These are phyloP conservation scores for Meta bourneti DNA, from an alignment of 2,888 invertebrate species.

Conservation along the genomic window DNA sequence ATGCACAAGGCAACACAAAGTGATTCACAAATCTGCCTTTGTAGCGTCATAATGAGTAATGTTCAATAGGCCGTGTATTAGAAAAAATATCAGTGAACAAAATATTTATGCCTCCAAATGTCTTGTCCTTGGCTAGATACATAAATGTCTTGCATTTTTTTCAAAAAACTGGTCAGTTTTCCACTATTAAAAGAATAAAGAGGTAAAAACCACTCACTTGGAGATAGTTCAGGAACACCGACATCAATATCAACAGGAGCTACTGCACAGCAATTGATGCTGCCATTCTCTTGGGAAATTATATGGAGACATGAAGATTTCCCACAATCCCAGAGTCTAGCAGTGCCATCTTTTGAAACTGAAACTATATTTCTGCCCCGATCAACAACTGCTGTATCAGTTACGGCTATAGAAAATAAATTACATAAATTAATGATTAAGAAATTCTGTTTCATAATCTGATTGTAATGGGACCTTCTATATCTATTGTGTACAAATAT, in stretches of 20 bases:
- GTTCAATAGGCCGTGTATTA: too few species aligned
- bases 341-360: slow-evolving; percentile 87
- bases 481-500: not conserved
- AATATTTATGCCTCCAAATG: too few species aligned
- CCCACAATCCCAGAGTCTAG: slow-evolving; percentile 87
- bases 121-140: too few species aligned
- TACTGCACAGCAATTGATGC: slow-evolving; percentile 85
- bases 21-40: too few species aligned
- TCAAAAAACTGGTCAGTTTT: too few species aligned
- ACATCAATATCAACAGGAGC: slow-evolving; percentile 80
- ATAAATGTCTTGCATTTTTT: too few species aligned
- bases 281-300: slow-evolving; percentile 83
- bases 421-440: not conserved
- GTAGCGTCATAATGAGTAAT: too few species aligned
- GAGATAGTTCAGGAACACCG: slow-evolving; percentile 79
- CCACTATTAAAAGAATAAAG: not conserved
- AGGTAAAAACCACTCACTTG: slow-evolving; percentile 79
- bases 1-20: too few species aligned
- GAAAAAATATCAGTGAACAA: too few species aligned
- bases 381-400: slow-evolving; percentile 85
- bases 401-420: slow-evolving; percentile 82
- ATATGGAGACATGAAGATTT: slow-evolving; percentile 84
- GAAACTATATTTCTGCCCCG: slow-evolving; percentile 87
- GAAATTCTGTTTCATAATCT: not conserved
- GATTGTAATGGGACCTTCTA: not conserved